Base-by-base conservation (phyloP, 2,888 invertebrate genomes). In the Synanthedon tipuliformis region DNA sequence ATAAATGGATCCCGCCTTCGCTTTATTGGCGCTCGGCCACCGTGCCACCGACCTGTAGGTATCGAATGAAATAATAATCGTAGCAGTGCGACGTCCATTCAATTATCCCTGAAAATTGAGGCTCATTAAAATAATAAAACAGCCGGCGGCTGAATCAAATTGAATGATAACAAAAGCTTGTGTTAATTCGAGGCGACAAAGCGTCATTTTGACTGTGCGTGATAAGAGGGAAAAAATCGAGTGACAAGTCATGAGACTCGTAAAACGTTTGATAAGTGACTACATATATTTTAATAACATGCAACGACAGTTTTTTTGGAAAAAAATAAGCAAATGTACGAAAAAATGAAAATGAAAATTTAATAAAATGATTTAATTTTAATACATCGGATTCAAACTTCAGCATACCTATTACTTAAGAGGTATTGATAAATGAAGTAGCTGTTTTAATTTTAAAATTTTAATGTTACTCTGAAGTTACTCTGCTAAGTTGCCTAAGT, bases 51-150 rank as follows among this genome's bases (percentile, higher is more conserved):
- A 61, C 66, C 66, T 56, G 59, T 64, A 64, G 63, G 66, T 65
- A 77, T 77, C 75, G 68, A 78, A 75, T 79, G 75, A 69, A 80
- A 80, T 76, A 75, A 83, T 82, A 81, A 79, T 77, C 75, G 71
- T 70, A 79, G 74, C 74, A 69, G 61, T 61, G 69, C 78, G 69
- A 76, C 77, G 83, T 77, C 74, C 77, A 78, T 81, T 83, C 82
- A 83, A 85, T 86, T 86, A 85, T 81, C 78, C 75, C 79, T 76
- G 81, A 80, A 84, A 86, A 86, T 84, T 80, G 83, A 78, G 65
- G 79, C 85, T 86, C 85, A 86, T 86, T 86, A 85, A 85, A 86
- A 87, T 86, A 86, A 85, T 85, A 85, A 85, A 86, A 85, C 79
- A 81, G 77, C 83, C 82, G 62, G 73, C 75, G 78, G 82, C 78